phyloP scores from a whole-genome alignment of 2,797 vertebrate genomes.

The Choloepus didactylus region DNA sequence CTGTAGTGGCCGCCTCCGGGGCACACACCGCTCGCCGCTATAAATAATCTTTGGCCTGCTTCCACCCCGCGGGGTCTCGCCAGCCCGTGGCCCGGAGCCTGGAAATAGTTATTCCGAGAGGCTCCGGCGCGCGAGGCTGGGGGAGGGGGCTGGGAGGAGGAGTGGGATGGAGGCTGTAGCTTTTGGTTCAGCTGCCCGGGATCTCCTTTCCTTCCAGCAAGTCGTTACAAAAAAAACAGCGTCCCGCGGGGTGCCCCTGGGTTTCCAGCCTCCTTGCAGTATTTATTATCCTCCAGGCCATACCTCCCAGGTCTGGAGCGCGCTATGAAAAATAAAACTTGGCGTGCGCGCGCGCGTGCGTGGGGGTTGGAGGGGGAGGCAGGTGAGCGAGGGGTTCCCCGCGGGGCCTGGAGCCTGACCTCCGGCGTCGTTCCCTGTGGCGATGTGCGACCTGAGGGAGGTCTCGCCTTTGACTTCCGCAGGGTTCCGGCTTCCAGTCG shows the following conservation, averaged over 20 bases:
- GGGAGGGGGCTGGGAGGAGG: background rate
- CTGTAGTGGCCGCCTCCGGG: constrained; percentile 63
- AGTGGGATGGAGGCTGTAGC: background rate
- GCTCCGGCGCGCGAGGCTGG: constrained; percentile 45
- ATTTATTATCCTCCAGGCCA: constrained; percentile 71
- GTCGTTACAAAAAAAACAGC: constrained; percentile 55
- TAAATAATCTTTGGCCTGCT: constrained; percentile 82
- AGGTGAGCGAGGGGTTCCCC: background rate
- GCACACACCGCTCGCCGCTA: constrained; percentile 73
- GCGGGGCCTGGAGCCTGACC: background rate
- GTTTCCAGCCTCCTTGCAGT: constrained; percentile 49
- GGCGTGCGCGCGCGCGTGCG: background rate
- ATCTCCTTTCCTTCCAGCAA: constrained; percentile 37
- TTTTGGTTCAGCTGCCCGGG: background rate
- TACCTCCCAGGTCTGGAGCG: constrained; percentile 38
- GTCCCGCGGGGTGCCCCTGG: constrained; percentile 29
- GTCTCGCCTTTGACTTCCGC: constrained; percentile 3
- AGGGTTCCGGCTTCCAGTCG: constrained; percentile 96
- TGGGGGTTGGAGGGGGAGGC: background rate
- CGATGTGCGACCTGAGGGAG: background rate
- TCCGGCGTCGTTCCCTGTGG: background rate
- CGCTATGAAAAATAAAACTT: constrained; percentile 76
- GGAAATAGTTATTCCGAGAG: constrained; percentile 85
- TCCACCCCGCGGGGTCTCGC: constrained; percentile 81
- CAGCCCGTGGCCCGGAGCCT: constrained; percentile 83